phyloP scores from a whole-genome alignment of 2,888 invertebrate genomes.

The Andricus curvator region DNA sequence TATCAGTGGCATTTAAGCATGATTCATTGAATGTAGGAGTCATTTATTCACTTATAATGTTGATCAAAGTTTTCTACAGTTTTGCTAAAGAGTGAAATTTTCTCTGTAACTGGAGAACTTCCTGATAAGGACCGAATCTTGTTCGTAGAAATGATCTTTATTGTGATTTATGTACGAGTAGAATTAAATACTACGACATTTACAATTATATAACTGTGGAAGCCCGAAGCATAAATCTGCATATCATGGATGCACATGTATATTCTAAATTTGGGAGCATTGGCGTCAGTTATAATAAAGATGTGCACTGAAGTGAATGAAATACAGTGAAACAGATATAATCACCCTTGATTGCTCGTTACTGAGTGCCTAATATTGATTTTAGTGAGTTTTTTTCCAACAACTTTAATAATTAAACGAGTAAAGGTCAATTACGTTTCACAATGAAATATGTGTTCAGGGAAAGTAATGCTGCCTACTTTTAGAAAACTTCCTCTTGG shows the following conservation, averaged over 20 bases:
- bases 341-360: neutral
- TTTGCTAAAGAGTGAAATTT: neutral
- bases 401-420: neutral
- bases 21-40: too few species aligned
- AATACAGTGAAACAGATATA: slow-evolving; percentile 21
- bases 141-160: neutral
- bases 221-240: slow-evolving; percentile 2
- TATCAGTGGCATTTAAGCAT: too few species aligned
- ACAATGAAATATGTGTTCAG: neutral
- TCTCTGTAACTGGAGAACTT: neutral
- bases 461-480: neutral
- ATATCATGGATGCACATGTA: neutral
- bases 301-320: slow-evolving; percentile 9
- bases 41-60: too few species aligned
- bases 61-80: neutral
- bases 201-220: slow-evolving; percentile 6
- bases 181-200: slow-evolving; percentile 15
- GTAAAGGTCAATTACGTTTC: neutral
- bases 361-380: neutral
- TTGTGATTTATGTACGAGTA: neutral
- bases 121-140: neutral
- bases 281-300: slow-evolving; percentile 31
- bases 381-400: neutral
- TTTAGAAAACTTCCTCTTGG: neutral
- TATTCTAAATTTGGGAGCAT: neutral